Conservation (phyloP, 2,888 invertebrate genomes). For the Hirtodrosophila confusa region DNA sequence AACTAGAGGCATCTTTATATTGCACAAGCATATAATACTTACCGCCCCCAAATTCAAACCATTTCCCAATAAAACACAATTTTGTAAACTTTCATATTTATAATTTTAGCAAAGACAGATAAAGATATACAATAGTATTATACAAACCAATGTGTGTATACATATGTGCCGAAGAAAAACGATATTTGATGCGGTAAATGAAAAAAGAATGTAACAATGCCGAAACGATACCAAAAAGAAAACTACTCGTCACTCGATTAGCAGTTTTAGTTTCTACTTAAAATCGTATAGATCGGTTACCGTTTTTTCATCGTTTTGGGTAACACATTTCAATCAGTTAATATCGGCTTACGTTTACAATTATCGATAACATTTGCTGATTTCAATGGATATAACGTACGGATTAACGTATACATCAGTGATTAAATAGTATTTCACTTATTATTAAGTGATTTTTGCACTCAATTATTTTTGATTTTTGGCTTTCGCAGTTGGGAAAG, state of each 20-base stretch:
- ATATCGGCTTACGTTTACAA: conserved; percentile 9
- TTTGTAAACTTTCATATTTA: conserved; percentile 24
- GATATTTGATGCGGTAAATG: not conserved
- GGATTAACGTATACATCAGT: conserved; percentile 32
- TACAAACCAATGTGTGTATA: conserved; percentile 43
- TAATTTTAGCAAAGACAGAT: conserved; percentile 31
- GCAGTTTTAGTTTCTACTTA: conserved; percentile 7
- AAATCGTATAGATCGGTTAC: conserved; percentile 7
- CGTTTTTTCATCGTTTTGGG: not conserved
- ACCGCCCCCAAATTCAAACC: too few species aligned
- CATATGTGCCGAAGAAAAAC: not conserved
- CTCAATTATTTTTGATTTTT: conserved; percentile 31
- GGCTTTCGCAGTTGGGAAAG: conserved; percentile 28
- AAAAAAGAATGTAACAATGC: not conserved
- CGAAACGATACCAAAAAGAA: not conserved
- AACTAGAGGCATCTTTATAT: too few species aligned
- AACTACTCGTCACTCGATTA: conserved; percentile 1
- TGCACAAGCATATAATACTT: too few species aligned
- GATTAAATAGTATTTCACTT: conserved; percentile 38
- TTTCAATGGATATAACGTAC: conserved; percentile 27
- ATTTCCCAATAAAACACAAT: not conserved
- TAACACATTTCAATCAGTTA: conserved; percentile 4
- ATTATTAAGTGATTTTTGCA: conserved; percentile 54
- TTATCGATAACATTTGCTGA: conserved; percentile 6
- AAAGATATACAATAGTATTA: conserved; percentile 22